Conservation (phyloP, 2,113 vertebrate genomes). For the Psittacara wagleri region DNA sequence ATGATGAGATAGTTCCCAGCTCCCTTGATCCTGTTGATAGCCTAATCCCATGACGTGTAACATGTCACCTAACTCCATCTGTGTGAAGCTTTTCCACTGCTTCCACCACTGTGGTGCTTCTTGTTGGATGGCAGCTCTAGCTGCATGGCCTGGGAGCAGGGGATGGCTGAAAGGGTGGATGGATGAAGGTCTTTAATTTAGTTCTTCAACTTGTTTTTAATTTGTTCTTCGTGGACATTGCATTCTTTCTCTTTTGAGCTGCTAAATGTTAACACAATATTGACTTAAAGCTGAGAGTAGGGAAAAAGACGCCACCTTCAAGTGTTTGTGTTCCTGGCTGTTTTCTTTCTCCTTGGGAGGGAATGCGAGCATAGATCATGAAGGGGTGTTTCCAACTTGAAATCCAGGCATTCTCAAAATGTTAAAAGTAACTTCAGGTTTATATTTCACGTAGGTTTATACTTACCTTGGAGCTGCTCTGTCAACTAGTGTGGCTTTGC, state of each 20-base stretch:
- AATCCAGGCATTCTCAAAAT: background rate
- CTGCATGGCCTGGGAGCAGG: background rate
- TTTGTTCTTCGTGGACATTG: no score
- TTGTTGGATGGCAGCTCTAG: background rate
- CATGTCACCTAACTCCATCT: background rate
- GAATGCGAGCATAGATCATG: fast-evolving
- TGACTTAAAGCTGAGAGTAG: background rate
- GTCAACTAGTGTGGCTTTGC: background rate
- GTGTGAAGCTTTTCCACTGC: fast-evolving
- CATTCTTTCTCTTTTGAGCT: background rate
- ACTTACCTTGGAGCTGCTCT: background rate
- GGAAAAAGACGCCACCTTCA: background rate
- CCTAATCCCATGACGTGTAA: fast-evolving
- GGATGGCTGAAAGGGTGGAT: background rate
- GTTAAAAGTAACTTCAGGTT: background rate
- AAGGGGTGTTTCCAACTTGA: background rate
- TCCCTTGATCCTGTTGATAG: fast-evolving
- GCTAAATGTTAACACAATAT: background rate
- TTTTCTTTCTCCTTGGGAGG: background rate
- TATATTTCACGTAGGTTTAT: background rate
- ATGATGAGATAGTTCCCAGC: background rate
- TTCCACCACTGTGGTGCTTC: background rate
- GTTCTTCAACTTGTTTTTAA: background rate
- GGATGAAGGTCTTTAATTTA: background rate
- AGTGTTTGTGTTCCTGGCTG: background rate